Conservation (phyloP, 2,113 vertebrate genomes). For the Oreochromis niloticus region DNA sequence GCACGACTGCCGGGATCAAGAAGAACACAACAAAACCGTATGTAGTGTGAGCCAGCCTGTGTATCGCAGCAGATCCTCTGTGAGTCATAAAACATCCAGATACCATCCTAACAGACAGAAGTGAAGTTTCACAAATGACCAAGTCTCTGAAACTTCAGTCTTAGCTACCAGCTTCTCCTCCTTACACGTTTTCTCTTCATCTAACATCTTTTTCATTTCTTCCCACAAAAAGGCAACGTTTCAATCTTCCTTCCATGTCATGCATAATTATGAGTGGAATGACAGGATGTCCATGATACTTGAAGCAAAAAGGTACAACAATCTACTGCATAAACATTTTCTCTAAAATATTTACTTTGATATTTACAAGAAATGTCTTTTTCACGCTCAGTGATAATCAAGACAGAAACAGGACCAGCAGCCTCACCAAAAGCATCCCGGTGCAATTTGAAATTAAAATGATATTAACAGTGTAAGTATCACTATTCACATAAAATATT, state of each 20-base stretch:
- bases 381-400: slow-evolving; percentile 61
- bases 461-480: slow-evolving; percentile 58
- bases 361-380: not conserved
- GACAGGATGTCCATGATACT: slow-evolving; percentile 48
- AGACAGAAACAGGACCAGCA: slow-evolving; percentile 3
- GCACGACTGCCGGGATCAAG: slow-evolving; percentile 38
- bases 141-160: not conserved
- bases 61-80: slow-evolving; percentile 46
- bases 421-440: slow-evolving; percentile 25
- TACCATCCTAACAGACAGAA: not conserved
- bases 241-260: slow-evolving; percentile 27
- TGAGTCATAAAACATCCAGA: slow-evolving; percentile 28
- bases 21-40: slow-evolving; percentile 17
- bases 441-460: slow-evolving; percentile 62
- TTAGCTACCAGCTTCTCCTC: not conserved
- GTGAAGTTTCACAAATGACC: not conserved
- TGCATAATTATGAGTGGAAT: slow-evolving; percentile 29
- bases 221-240: slow-evolving; percentile 48
- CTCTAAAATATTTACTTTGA: not conserved
- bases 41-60: slow-evolving; percentile 67
- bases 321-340: not conserved
- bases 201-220: not conserved
- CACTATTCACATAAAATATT: not conserved
- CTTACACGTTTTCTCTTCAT: not conserved
- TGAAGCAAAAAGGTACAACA: slow-evolving; percentile 56